Evolutionary conservation across 2,888 invertebrate species (phyloP).

Genomic region (Campopleginae sp.): DNA sequence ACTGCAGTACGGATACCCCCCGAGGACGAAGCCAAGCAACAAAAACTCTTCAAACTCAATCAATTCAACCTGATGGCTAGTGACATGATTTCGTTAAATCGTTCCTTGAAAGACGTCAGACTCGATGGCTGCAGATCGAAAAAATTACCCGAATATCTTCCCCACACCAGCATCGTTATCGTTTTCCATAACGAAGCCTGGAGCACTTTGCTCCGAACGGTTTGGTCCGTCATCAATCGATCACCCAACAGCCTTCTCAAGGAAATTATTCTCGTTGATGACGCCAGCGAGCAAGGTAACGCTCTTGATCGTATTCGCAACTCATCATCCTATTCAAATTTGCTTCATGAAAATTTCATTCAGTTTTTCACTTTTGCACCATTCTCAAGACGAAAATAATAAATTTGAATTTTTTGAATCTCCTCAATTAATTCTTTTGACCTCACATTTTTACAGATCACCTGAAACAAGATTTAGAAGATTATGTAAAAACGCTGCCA

Average conservation of each 20-base stretch:
- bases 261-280: constrained; percentile 99
- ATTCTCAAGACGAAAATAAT: not conserved
- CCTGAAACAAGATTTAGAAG: constrained; percentile 94
- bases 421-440: not conserved
- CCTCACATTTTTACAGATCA: constrained; percentile 87
- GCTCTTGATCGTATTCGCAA: constrained; percentile 18
- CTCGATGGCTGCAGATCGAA: constrained; percentile 94
- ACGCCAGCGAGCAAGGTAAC: constrained; percentile 96
- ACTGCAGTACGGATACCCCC: constrained; percentile 94
- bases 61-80: constrained; percentile 99
- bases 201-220: constrained; percentile 97
- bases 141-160: constrained; percentile 91
- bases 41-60: constrained; percentile 98
- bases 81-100: constrained; percentile 98
- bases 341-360: not conserved
- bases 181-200: constrained; percentile 99
- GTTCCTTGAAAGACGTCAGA: constrained; percentile 97
- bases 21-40: constrained; percentile 94
- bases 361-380: not conserved
- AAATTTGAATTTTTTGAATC: not conserved
- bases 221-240: constrained; percentile 98
- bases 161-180: constrained; percentile 98
- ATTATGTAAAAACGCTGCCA: constrained; percentile 93
- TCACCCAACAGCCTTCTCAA: constrained; percentile 94
- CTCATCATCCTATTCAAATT: not conserved